Evolutionary conservation across 1,140 invertebrate genomes (phyloP), one percentile per base, ranked within the genome.

Genomic region (Heliconius melpomene): DNA sequence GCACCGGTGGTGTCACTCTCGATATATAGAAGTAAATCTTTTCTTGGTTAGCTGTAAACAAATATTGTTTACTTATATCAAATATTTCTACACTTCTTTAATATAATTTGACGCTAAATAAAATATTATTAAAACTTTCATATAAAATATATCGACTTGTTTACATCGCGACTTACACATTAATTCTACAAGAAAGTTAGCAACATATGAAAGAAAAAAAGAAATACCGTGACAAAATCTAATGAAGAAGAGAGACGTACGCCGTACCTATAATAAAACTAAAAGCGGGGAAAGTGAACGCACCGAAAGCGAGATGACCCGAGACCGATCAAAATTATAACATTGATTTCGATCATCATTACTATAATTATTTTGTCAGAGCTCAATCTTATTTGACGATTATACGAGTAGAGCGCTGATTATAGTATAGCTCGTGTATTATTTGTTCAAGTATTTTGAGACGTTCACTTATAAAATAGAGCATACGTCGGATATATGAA

Each of bases 271-370:
- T 75, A 86, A 82, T 80, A 84, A 86, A 86, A 80, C 74, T 60
- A 72, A 82, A 82, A 80, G 52, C 60, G 40, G 74, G 78, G 82
- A 84, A 89, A 89, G 90, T 91, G 89, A 7, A 20, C 87, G 88
- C 86, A 88, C 89, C 85, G 78, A 85, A 85, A 81, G 32, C 78
- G 72, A 80, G 84, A 88, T 89, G 89, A 91, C 87, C 90, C 85
- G 50, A 77, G 86, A 88, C 87, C 87, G 85, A 90, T 89, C 72
- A 86, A 91, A 91, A 91, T 90, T 88, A 88, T 91, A 93, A 90
- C 89, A 90, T 91, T 90, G 86, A 66, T 26, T 29, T 86, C 88
- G 83, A 84, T 90, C 89, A 89, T 85, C 89, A 90, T 89, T 89
- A 91, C 85, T 85, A 86, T 89, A 90, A 92, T 92, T 92, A 91